A percentile compares a stretch with the other conserved stretches of the same genome.
These are phyloP conservation scores for Cettia cetti DNA, from an alignment of 2,113 vertebrate species.

Conservation along the genomic window DNA sequence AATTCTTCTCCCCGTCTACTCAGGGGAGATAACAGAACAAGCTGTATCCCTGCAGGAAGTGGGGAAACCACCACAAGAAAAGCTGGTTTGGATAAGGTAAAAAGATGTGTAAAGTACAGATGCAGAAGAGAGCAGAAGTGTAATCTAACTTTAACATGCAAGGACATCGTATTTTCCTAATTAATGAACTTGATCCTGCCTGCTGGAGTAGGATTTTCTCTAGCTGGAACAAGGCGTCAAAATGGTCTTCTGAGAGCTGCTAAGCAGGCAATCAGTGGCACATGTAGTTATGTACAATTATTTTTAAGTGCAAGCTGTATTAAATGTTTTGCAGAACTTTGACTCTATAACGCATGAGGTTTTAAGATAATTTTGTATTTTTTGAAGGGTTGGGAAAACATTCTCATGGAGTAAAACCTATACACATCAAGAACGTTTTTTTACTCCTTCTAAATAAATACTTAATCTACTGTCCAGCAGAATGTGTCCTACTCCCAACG, in stretches of 20 bases:
- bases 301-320: neutral
- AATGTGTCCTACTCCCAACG: neutral
- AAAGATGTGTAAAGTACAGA: neutral
- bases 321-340: neutral
- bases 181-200: neutral
- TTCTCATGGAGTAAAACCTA: neutral
- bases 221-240: neutral
- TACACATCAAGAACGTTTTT: neutral
- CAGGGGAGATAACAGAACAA: neutral
- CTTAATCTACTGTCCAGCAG: neutral
- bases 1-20: neutral
- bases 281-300: rapidly evolving
- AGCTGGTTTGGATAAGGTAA: neutral
- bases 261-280: neutral
- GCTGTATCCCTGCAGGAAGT: neutral
- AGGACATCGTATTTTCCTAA: neutral
- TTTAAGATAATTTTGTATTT: neutral
- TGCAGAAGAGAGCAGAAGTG: neutral
- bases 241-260: neutral
- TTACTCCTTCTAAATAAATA: neutral
- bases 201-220: neutral
- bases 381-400: neutral
- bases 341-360: neutral
- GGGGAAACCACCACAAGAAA: neutral
- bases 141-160: neutral